Percentiles rank a stretch among this genome's conserved stretches.
Conservation (phyloP, 1,140 invertebrate genomes). For the Prorops nasuta region DNA sequence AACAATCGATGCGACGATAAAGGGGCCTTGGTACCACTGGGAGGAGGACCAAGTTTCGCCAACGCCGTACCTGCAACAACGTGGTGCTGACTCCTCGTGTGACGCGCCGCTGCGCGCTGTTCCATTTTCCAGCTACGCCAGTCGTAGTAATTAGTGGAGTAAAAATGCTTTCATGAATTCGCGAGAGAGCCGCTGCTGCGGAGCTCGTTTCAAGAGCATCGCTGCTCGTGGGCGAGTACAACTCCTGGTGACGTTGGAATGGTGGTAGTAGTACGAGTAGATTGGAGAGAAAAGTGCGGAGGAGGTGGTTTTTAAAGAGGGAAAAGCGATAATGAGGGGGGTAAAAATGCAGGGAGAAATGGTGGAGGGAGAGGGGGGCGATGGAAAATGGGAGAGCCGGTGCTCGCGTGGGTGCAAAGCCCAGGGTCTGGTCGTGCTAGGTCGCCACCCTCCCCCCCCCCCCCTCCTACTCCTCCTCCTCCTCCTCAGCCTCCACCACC, state of each 20-base stretch:
- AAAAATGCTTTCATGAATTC: too few species aligned
- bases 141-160: too few species aligned
- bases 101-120: too few species aligned
- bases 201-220: too few species aligned
- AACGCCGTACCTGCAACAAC: too few species aligned
- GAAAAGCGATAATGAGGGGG: slow-evolving; percentile 2
- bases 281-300: slow-evolving; percentile 15
- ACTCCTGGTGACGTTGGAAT: neutral
- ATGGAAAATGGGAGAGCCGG: neutral
- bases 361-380: neutral
- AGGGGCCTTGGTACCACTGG: too few species aligned
- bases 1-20: too few species aligned
- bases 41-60: too few species aligned
- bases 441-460: neutral
- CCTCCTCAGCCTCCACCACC: slow-evolving; percentile 9
- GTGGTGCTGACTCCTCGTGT: too few species aligned
- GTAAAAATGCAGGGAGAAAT: neutral
- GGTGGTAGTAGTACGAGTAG: too few species aligned
- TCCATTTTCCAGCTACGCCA: too few species aligned
- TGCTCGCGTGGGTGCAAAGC: neutral
- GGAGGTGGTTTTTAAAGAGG: slow-evolving; percentile 1
- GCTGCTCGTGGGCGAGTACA: neutral
- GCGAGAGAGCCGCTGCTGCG: too few species aligned
- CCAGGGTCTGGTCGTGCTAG: neutral
- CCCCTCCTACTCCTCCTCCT: neutral